phyloP scores from a whole-genome alignment of 2,888 invertebrate genomes.

The Epirrhoe alternata region DNA sequence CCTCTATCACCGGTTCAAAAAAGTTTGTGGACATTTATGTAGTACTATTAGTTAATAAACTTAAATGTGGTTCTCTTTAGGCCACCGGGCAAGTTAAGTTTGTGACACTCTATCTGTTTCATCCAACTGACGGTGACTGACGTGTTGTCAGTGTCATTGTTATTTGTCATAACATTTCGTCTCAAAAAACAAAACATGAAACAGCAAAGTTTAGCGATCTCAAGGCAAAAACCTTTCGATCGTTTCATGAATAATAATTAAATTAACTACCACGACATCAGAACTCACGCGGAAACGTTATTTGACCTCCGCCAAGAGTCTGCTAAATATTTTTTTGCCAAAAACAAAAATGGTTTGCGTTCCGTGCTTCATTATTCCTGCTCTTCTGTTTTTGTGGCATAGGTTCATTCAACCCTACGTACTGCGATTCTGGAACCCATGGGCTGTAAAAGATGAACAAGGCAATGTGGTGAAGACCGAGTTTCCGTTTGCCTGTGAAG shows the following conservation, averaged over 20 bases:
- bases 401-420: conserved; percentile 93
- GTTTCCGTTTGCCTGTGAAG: conserved; percentile 86
- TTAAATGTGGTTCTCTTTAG: no score
- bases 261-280: conserved; percentile 9
- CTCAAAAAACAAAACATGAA: conserved; percentile 1
- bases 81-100: no score
- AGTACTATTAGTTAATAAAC: no score
- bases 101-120: no score
- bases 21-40: no score
- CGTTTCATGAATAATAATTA: conserved; percentile 12
- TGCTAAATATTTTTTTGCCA: background rate
- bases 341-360: conserved; percentile 89
- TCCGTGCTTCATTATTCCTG: conserved; percentile 93
- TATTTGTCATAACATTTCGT: no score
- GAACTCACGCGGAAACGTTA: conserved; percentile 8
- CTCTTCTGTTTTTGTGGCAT: conserved; percentile 93
- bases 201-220: background rate
- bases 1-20: no score
- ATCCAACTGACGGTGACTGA: no score
- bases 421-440: conserved; percentile 92
- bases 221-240: conserved; percentile 9
- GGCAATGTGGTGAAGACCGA: conserved; percentile 85
- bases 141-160: no score
- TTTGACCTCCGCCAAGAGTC: conserved; percentile 12
- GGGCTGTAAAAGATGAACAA: conserved; percentile 87